Evolutionary conservation across 2,888 invertebrate genomes (phyloP).

Genomic region (Chromoteleia sp.): DNA sequence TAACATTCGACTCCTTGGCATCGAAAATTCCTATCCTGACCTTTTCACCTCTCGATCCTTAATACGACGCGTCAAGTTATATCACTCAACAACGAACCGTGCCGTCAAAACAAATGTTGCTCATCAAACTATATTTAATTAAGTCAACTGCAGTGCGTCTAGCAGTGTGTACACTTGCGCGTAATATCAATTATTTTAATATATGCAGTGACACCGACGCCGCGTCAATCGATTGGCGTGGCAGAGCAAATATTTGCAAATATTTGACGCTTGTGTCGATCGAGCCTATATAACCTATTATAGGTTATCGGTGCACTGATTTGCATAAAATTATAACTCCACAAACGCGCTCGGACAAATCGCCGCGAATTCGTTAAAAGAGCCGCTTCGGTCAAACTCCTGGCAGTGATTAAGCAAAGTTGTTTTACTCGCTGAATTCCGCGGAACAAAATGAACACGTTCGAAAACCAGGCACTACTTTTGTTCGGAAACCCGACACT

Average conservation of each 20-base stretch:
- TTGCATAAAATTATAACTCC: constrained; percentile 28
- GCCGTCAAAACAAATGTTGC: constrained; percentile 22
- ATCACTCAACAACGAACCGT: neutral
- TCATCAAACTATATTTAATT: constrained; percentile 25
- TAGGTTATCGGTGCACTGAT: constrained; percentile 9
- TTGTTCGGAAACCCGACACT: too few relatives aligned
- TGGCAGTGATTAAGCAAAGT: constrained; percentile 18
- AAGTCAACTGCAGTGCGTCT: constrained; percentile 15
- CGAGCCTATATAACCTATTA: neutral
- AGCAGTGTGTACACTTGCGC: constrained; percentile 21
- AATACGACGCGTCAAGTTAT: constrained; percentile 4
- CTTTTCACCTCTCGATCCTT: constrained; percentile 3
- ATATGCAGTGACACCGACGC: constrained; percentile 39
- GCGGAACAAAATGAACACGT: constrained; percentile 15
- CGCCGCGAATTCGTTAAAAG: constrained; percentile 21
- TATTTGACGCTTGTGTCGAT: constrained; percentile 30
- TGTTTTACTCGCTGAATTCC: constrained; percentile 12
- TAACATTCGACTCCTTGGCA: too few relatives aligned
- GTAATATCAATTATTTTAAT: constrained; percentile 52
- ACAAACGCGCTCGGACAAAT: too few relatives aligned
- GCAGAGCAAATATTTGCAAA: constrained; percentile 36
- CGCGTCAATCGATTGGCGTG: constrained; percentile 16
- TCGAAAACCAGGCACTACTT: constrained; percentile 5
- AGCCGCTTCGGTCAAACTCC: neutral
- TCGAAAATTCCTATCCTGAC: too few relatives aligned